A percentile compares a stretch with the other conserved stretches of the same genome.
Conservation (phyloP, 2,888 invertebrate genomes). For the Leptopilina drosophilae region DNA sequence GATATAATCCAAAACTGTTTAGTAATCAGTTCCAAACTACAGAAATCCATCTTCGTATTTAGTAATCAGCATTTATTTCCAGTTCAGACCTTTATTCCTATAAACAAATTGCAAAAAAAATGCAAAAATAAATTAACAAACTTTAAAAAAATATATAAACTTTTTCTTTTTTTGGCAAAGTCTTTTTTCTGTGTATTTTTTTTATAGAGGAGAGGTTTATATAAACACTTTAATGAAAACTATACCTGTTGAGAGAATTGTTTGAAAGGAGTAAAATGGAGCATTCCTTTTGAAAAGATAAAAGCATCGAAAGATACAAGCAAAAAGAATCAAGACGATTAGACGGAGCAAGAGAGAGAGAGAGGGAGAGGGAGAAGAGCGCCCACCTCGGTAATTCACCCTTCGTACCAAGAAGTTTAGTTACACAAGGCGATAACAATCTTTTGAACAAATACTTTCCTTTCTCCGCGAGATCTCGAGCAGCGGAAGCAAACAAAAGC, state of each 20-base stretch:
- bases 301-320: slow-evolving; percentile 44
- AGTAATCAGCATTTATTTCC: too few relatives aligned
- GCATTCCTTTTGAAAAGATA: slow-evolving; percentile 31
- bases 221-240: not conserved
- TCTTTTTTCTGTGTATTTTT: not conserved
- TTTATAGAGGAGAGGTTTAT: not conserved
- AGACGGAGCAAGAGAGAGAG: slow-evolving; percentile 41
- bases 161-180: not conserved
- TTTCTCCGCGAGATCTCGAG: slow-evolving; percentile 52
- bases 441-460: slow-evolving; percentile 63
- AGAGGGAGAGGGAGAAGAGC: slow-evolving; percentile 30
- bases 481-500: slow-evolving; percentile 60
- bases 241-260: slow-evolving; percentile 11
- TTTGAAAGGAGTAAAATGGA: slow-evolving; percentile 29
- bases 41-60: too few relatives aligned
- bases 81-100: too few relatives aligned
- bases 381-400: slow-evolving; percentile 59
- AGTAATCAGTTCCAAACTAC: too few relatives aligned
- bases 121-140: too few relatives aligned
- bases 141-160: too few relatives aligned
- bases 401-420: slow-evolving; percentile 58
- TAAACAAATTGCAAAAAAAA: too few relatives aligned
- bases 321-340: slow-evolving; percentile 58
- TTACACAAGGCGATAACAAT: slow-evolving; percentile 63
- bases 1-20: too few relatives aligned